These are phyloP conservation scores for Gymnosoma rotundatum DNA, from an alignment of 2,888 invertebrate species.

Conservation along the genomic window DNA sequence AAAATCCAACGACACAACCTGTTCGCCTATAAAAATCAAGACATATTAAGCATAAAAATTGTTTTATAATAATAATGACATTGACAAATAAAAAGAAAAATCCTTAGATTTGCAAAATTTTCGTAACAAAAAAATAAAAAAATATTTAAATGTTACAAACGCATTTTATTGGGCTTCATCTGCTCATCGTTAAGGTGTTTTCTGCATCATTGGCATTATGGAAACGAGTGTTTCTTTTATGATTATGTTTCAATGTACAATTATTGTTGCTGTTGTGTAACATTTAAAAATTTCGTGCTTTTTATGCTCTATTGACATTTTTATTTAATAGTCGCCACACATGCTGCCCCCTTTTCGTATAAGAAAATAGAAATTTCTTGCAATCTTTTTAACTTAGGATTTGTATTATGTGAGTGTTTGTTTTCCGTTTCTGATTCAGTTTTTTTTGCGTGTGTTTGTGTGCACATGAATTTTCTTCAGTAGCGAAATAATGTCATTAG, in stretches of 20 bases:
- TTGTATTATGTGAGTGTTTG: conserved; percentile 1
- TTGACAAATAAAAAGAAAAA: conserved; percentile 21
- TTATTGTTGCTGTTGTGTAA: conserved; percentile 44
- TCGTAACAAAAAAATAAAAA: background rate
- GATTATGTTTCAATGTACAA: conserved; percentile 44
- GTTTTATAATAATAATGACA: conserved; percentile 51
- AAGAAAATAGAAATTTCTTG: conserved; percentile 8
- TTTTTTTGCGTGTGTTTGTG: conserved; percentile 26
- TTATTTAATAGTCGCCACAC: conserved; percentile 64
- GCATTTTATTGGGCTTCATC: conserved; percentile 53
- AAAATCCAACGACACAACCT: conserved; percentile 57
- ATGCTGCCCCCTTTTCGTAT: conserved; percentile 35
- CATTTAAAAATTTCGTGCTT: conserved; percentile 7
- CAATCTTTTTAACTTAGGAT: conserved; percentile 11
- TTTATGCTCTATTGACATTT: conserved; percentile 56
- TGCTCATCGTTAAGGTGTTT: conserved; percentile 62
- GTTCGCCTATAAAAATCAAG: conserved; percentile 66
- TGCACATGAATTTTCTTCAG: conserved; percentile 1
- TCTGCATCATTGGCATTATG: conserved; percentile 60
- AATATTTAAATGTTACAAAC: conserved; percentile 60
- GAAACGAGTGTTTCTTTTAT: conserved; percentile 42
- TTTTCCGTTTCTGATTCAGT: conserved; percentile 26
- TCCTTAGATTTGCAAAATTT: conserved; percentile 15
- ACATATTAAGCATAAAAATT: conserved; percentile 65
- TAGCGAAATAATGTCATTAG: conserved; percentile 66